Base-by-base conservation (phyloP, 2,113 vertebrate genomes). In the Recurvirostra avosetta region DNA sequence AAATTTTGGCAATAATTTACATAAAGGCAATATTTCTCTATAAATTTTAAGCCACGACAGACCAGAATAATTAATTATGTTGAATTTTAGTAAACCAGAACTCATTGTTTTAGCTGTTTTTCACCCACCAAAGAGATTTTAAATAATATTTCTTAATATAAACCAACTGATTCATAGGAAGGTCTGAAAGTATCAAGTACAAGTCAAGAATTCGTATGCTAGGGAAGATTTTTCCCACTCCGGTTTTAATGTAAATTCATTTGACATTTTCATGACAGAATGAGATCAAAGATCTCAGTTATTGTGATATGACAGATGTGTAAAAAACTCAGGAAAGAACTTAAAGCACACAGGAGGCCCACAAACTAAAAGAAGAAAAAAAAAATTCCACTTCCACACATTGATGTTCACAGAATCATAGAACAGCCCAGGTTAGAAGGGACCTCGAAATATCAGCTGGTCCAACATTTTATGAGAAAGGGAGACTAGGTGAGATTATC, bases 331-430 rank as follows among this genome's bases (percentile, higher is more conserved):
- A 25, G 67, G 22, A 56, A 83, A 81, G 6, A 41, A 32, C 6
- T 36, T 50, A 61, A 63, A 61, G 8, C 6, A 50, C 19, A 36
- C 9, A 50, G 7, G 11, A 67, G 5, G 12, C 2, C 14, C 8
- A 49, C 22, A 53, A 59, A 32, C 12, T 30, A 41, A 22, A 41
- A 38, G 41, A 34, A 56, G 49, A 36, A 34, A 14, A 29, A 19
- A 45, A 25, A 15, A 0, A 5, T 50, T 56, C 2, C 6, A 21
- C 4, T 25, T 68, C 32, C 9, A 2, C 2, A 26, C n/a, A 34
- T 6, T 38, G 16, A 9, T 75, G 6, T 52, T 56, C 16, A 45
- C 8, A 36, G 11, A 59, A 63, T 4, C 2, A 16, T 40, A 19
- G 43, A 78, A 45, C 3, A 74, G 7, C 2, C 7, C n/a, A 74